Conservation (phyloP, 2,797 vertebrate species). For the Gambusia yucatana region DNA sequence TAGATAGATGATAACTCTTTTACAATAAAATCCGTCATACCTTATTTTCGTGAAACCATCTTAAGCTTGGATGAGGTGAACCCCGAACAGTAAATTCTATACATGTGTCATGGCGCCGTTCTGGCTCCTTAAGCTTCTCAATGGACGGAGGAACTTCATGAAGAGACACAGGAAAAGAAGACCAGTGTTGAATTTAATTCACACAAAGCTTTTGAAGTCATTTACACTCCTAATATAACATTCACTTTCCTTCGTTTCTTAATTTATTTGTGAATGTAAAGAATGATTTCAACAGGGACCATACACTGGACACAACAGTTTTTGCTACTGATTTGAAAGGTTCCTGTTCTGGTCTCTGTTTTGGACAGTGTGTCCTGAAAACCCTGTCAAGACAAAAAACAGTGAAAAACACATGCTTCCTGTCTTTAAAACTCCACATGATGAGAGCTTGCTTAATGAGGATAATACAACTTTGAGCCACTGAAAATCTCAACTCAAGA, state of each 20-base stretch:
- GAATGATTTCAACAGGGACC: not conserved
- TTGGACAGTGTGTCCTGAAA: not conserved
- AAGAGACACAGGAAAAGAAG: not conserved
- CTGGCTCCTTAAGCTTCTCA: constrained; percentile 87
- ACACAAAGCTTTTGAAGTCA: not conserved
- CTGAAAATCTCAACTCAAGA: not conserved
- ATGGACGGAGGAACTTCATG: constrained; percentile 89
- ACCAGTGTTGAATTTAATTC: not conserved
- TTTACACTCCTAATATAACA: not conserved
- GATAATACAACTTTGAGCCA: not conserved
- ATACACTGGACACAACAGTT: not conserved
- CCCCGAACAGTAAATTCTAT: constrained; percentile 93
- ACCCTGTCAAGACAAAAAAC: not conserved
- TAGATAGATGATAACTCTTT: not conserved
- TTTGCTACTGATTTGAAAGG: not conserved
- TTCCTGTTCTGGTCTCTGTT: not conserved
- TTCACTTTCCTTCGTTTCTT: not conserved
- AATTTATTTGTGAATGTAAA: not conserved
- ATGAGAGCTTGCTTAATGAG: not conserved
- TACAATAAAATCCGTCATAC: constrained; percentile 35
- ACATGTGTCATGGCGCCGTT: constrained; percentile 91
- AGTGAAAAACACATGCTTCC: not conserved
- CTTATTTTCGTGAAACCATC: constrained; percentile 87
- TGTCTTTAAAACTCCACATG: not conserved
- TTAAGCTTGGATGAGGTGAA: constrained; percentile 88